phyloP scores from a whole-genome alignment of 2,797 vertebrate genomes.

The Adelosebastes latens region DNA sequence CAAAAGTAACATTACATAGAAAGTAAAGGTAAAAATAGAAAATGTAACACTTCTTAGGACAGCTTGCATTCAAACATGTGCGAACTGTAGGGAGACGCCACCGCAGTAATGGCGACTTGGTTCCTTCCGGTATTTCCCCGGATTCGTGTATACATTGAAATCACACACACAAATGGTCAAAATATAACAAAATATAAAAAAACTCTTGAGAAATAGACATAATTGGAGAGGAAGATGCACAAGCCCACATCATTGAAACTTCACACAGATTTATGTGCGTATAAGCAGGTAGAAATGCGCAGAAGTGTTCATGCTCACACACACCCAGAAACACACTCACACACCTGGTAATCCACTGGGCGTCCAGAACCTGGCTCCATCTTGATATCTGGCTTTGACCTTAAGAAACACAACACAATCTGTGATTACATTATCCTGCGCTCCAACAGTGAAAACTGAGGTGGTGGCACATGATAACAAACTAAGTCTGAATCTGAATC shows the following conservation, averaged over 20 bases:
- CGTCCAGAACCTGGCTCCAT: conserved; percentile 94
- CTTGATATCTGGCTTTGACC: conserved; percentile 97
- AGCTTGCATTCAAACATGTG: too few relatives aligned
- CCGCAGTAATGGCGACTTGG: too few relatives aligned
- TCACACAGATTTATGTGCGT: neutral
- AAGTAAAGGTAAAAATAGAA: too few relatives aligned
- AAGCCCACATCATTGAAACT: neutral
- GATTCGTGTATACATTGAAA: neutral
- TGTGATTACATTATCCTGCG: neutral
- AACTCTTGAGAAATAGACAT: neutral
- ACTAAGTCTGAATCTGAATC: neutral
- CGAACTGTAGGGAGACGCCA: too few relatives aligned
- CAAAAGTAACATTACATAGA: too few relatives aligned
- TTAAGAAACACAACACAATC: conserved; percentile 61
- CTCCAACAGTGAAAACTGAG: neutral
- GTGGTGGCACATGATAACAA: neutral
- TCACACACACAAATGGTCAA: neutral
- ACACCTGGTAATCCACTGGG: conserved; percentile 96
- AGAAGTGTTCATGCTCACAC: neutral
- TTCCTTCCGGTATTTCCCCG: rapidly evolving
- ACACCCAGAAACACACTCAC: conserved; percentile 10
- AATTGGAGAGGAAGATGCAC: neutral
- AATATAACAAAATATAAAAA: neutral
- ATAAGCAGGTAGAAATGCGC: neutral
- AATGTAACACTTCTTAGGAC: too few relatives aligned